Evolutionary conservation across 2,113 vertebrate species (phyloP), one percentile per base, ranked within the genome.

Genomic region (Thamnophis sirtalis): DNA sequence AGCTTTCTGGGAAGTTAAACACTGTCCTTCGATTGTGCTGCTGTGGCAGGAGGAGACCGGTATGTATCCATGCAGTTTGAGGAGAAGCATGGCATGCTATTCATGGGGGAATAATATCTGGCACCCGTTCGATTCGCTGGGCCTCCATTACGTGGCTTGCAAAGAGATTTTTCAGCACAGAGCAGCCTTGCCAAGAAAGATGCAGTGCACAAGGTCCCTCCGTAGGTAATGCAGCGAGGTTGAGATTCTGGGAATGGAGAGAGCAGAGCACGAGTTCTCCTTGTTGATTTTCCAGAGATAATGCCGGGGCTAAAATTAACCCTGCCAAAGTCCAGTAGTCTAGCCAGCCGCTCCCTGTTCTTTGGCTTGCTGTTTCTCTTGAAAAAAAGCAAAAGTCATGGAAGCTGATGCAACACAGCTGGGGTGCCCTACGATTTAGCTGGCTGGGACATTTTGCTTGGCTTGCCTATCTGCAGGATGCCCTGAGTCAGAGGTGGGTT

Each of bases 171-270:
- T 49, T 38, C 68, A 51, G 54, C 38, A 84, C 86, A 85, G 33
- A 89, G 95, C 60, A 88, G 50, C 33, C 26, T 49, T 89, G 53
- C 95, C 91, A 93, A 91, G 93, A 96, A 90, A 80, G 88, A 90
- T 56, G 33, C 63, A 38, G 48, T 89, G 3, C 43, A 7, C 86
- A 2, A 49, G n/a, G n/a, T 91, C 84, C 87, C 38, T 9, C 24
- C 92, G 50, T 80, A 4, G 86, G 28, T 55, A 91, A 88, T 38
- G 50, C 38, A 3, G 89, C n/a, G 38, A 21, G 60, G 60, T 43
- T 87, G 87, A 91, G 43, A 58, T 89, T 86, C 73, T 60, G 87
- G 58, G 84, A 4, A 8, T 13, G 22, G 24, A 60, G 89, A 58
- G 86, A 60, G 87, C 5, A 43, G 55, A 80, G 73, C 33, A 19